Evolutionary conservation across 2,113 vertebrate species (phyloP).

Genomic region (Hippocampus guttulatus): DNA sequence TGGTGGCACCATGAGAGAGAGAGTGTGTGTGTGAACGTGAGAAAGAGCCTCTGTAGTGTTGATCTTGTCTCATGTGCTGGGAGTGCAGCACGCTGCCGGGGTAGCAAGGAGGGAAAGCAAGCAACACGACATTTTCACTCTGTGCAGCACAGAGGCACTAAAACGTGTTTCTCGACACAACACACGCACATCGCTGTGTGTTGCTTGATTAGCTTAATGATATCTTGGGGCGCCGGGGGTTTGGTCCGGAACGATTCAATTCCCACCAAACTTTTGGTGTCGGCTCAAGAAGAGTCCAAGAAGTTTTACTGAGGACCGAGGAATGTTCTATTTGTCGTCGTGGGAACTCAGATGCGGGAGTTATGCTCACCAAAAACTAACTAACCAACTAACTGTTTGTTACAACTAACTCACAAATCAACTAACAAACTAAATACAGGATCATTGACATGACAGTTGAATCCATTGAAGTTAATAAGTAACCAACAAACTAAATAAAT

Average conservation of each 20-base stretch:
- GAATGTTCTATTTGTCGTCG: no score
- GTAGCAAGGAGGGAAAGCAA: neutral
- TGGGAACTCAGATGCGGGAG: no score
- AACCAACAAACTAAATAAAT: no score
- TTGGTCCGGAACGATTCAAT: neutral
- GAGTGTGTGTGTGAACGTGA: neutral
- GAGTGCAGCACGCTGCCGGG: neutral
- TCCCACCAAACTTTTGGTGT: neutral
- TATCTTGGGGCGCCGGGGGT: neutral
- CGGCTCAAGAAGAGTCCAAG: neutral
- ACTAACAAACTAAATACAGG: no score
- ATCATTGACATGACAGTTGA: no score
- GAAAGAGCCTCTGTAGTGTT: slow-evolving; percentile 6
- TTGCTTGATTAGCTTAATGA: neutral
- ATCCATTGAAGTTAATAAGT: no score
- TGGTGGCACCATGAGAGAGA: neutral
- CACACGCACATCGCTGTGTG: no score
- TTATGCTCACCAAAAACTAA: no score
- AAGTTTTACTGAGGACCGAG: no score
- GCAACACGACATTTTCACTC: neutral
- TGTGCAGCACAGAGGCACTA: slow-evolving; percentile 5
- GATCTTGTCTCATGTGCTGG: slow-evolving; percentile 1
- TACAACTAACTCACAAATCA: no score
- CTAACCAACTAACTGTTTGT: no score
- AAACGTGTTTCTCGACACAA: neutral